Conservation (phyloP, 2,113 vertebrate species). For the Neoarius graeffei region DNA sequence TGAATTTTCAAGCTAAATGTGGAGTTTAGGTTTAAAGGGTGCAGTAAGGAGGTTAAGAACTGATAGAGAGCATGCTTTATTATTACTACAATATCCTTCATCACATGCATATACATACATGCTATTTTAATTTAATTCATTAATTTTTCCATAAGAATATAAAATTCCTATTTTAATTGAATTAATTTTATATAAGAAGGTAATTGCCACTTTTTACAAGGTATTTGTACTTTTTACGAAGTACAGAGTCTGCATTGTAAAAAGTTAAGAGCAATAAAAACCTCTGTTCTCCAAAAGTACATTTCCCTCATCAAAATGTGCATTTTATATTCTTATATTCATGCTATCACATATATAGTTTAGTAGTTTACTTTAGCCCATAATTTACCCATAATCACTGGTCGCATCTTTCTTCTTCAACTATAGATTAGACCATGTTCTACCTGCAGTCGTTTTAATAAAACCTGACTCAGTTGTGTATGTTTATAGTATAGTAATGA, state of each 20-base stretch:
- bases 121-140: no score
- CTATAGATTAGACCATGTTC: constrained; percentile 1
- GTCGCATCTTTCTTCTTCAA: neutral
- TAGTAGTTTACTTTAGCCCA: neutral
- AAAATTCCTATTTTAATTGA: no score
- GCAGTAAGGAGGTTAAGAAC: neutral
- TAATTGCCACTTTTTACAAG: neutral
- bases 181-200: neutral
- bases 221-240: no score
- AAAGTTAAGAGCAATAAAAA: neutral
- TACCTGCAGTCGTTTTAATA: constrained; percentile 5
- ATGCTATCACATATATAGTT: neutral
- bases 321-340: neutral
- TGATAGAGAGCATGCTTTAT: no score
- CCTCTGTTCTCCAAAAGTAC: neutral
- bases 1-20: neutral
- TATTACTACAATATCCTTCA: no score
- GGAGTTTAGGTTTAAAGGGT: neutral
- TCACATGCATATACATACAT: no score
- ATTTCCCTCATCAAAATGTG: neutral
- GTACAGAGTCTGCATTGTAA: neutral
- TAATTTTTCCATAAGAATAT: neutral
- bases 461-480: neutral
- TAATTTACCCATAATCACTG: neutral
- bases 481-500: no score